Base-by-base conservation (phyloP, 2,113 vertebrate species). In the Rhipidura dahli region DNA sequence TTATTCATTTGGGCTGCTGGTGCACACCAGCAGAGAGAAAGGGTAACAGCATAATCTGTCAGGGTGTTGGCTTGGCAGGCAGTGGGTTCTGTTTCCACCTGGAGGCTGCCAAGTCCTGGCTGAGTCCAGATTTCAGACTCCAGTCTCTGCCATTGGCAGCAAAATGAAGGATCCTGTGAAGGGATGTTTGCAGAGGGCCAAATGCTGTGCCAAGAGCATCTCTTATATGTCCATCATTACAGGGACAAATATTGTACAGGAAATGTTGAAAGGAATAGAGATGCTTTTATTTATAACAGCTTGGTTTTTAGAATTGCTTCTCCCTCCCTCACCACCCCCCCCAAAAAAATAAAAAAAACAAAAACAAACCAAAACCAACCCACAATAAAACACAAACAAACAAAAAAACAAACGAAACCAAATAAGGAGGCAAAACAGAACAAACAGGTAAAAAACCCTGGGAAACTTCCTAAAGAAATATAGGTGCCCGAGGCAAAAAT, bases 281-380 rank as follows among this genome's bases (percentile, higher is more conserved):
- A 30, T 5, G 31, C 4, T 20, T 35, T 28, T 33, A 37, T 9
- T 78, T 69, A 40, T 50, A 21, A 39, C 49, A 44, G 44, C 12
- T 31, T 61, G 37, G 6, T 17, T 33, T 59, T 89, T 39, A 45
- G 53, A 89, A 75, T 42, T 51, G 37, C 6, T 47, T 63, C 22
- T 79, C 12, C 6, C 6, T 50, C 13, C 0, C 0, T 28, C 14
- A 3, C 1, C 2, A 3, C 19, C 11, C 11, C 35, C 56, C 24
- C 7, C 9, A 10, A 20, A 22, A 28, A 68, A 22, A 44, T 6
- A 7, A n/a, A n/a, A n/a, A n/a, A n/a, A n/a, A n/a, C n/a, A n/a
- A n/a, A n/a, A n/a, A n/a, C n/a, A n/a, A n/a, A n/a, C n/a, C n/a
- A n/a, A n/a, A 27, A 27, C 4, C 8, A 7, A 24, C 13, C 13